phyloP scores from a whole-genome alignment of 1,140 invertebrate genomes.

The Globodera rostochiensis region DNA sequence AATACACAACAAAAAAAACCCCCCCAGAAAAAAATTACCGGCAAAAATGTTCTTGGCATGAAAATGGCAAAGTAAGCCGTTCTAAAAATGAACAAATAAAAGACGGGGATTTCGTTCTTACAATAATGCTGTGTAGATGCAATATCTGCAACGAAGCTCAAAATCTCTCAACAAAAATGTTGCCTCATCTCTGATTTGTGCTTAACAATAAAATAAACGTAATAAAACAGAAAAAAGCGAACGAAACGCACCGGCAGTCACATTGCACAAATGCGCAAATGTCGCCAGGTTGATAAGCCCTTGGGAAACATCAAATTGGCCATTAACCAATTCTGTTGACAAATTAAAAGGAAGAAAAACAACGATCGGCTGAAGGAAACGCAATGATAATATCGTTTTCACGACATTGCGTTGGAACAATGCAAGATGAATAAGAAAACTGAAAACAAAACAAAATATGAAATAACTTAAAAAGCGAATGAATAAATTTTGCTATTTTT shows the following conservation, averaged over 20 bases:
- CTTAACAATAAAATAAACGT: conserved; percentile 19
- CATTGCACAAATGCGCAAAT: conserved; percentile 25
- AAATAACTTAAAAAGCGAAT: background rate
- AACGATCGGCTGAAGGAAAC: background rate
- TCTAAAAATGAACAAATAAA: background rate
- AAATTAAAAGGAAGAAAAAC: background rate
- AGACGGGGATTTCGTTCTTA: background rate
- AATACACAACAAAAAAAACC: conserved; percentile 2
- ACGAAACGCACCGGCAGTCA: conserved; percentile 23
- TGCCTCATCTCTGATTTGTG: conserved; percentile 35
- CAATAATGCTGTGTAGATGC: conserved; percentile 83
- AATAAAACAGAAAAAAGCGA: conserved; percentile 7
- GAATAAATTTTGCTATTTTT: too few species aligned
- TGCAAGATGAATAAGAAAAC: conserved; percentile 12
- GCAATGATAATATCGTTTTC: background rate
- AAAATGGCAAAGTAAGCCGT: conserved; percentile 88
- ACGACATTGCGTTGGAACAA: conserved; percentile 18
- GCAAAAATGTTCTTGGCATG: conserved; percentile 84
- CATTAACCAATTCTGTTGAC: background rate
- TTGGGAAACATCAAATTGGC: background rate
- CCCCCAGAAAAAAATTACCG: conserved; percentile 71
- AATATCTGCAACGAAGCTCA: conserved; percentile 82
- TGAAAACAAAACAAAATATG: conserved; percentile 14
- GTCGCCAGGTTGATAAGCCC: conserved; percentile 5
- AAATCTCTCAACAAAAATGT: conserved; percentile 73